Percentiles rank a stretch among this genome's conserved stretches.
Evolutionary conservation across 2,113 vertebrate species (phyloP).

Genomic region (Puffinus mauretanicus): DNA sequence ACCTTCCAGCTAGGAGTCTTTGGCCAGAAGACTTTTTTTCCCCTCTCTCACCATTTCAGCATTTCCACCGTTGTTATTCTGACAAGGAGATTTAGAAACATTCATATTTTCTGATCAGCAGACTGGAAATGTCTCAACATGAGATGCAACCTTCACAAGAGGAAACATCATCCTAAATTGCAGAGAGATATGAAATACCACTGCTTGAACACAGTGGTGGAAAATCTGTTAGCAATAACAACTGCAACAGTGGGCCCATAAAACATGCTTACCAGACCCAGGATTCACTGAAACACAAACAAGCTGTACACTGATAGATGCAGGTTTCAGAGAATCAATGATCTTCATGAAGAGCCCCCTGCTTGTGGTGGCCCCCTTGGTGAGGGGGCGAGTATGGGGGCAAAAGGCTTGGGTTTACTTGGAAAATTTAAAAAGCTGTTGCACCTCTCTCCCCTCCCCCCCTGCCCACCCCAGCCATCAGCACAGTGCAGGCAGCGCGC

Average conservation of each 20-base stretch:
- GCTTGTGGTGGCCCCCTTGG: not conserved
- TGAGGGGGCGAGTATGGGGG: rapidly evolving
- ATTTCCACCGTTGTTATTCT: not conserved
- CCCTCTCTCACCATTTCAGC: not conserved
- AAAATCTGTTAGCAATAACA: not conserved
- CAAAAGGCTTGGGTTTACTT: not conserved
- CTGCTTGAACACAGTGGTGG: not conserved
- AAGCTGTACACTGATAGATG: not conserved
- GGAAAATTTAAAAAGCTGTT: not conserved
- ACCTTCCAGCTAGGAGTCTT: not conserved
- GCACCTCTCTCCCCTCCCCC: not conserved
- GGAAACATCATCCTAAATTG: not conserved
- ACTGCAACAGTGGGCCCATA: not conserved
- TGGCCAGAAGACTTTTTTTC: not conserved
- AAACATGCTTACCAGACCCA: not conserved
- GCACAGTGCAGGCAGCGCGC: rapidly evolving
- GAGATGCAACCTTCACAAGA: not conserved
- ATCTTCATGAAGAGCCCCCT: not conserved
- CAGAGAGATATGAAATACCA: not conserved
- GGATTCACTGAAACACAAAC: not conserved
- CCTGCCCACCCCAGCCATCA: not conserved
- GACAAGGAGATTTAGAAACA: not conserved
- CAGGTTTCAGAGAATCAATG: not conserved
- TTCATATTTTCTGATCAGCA: not conserved
- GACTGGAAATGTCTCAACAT: not conserved